Evolutionary conservation across 1,140 invertebrate genomes (phyloP).

Genomic region (Cyrtorhinus lividipennis): DNA sequence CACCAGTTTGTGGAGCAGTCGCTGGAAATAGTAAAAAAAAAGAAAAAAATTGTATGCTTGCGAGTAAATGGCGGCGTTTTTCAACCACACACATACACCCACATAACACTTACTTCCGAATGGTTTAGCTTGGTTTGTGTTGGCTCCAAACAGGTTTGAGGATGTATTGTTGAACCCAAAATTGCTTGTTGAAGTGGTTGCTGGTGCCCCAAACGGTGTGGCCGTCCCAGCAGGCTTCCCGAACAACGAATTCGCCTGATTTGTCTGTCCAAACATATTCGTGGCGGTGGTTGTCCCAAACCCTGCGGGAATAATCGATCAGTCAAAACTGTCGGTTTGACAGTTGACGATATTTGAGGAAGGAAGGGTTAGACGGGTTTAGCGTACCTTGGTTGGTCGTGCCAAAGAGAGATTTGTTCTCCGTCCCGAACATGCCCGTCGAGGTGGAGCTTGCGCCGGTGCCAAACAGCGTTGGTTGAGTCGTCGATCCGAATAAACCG

Average conservation of each 20-base stretch:
- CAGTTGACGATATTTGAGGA: no score
- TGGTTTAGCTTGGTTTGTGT: slow-evolving; percentile 23
- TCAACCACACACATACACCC: background rate
- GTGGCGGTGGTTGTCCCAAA: slow-evolving; percentile 36
- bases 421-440: slow-evolving; percentile 26
- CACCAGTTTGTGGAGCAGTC: slow-evolving; percentile 31
- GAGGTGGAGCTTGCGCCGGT: slow-evolving; percentile 27
- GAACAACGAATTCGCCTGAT: slow-evolving; percentile 19
- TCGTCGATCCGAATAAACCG: slow-evolving; percentile 19
- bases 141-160: slow-evolving; percentile 25
- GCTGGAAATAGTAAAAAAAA: slow-evolving; percentile 11
- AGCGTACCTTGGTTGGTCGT: slow-evolving; percentile 20
- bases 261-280: slow-evolving; percentile 16
- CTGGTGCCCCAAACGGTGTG: slow-evolving; percentile 20
- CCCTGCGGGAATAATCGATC: no score
- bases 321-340: no score
- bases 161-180: slow-evolving; percentile 23
- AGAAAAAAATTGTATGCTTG: background rate
- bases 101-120: slow-evolving; percentile 24
- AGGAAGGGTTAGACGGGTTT: no score
- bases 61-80: no score
- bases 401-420: slow-evolving; percentile 31
- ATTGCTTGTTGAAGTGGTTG: slow-evolving; percentile 17
- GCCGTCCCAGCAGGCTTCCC: slow-evolving; percentile 20
- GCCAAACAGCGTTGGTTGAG: slow-evolving; percentile 36